Percentiles rank a stretch among this genome's conserved stretches.
Evolutionary conservation across 2,113 vertebrate species (phyloP).

Genomic region (Sorex araneus): DNA sequence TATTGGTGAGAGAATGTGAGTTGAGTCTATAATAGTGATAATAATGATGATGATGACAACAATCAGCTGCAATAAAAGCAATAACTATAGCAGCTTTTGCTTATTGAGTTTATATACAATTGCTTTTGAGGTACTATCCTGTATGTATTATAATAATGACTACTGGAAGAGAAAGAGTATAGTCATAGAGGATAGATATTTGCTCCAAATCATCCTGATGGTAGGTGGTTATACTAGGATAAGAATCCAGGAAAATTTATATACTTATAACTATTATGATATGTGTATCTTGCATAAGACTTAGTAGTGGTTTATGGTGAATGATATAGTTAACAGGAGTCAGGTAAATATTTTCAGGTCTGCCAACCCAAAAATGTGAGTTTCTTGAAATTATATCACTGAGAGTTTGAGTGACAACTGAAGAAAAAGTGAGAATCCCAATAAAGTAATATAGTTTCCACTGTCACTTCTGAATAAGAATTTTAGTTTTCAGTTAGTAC

Average conservation of each 20-base stretch:
- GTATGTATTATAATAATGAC: neutral
- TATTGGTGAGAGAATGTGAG: neutral
- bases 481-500: conserved; percentile 22
- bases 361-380: conserved; percentile 6
- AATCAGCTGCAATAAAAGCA: neutral
- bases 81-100: conserved; percentile 19
- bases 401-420: neutral
- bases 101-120: neutral
- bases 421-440: conserved; percentile 6
- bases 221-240: neutral
- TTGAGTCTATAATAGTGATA: neutral
- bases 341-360: neutral
- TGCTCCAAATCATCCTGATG: neutral
- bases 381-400: conserved; percentile 51
- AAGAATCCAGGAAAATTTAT: neutral
- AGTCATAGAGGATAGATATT: neutral
- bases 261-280: neutral
- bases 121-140: neutral
- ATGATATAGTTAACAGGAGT: neutral
- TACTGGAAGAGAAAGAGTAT: conserved; percentile 26
- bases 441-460: neutral
- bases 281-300: neutral
- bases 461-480: conserved; percentile 49
- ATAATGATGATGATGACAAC: neutral
- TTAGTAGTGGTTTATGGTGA: neutral